Percentiles rank a stretch among this genome's conserved stretches.
Conservation (phyloP, 2,113 vertebrate species). For the Balaeniceps rex region DNA sequence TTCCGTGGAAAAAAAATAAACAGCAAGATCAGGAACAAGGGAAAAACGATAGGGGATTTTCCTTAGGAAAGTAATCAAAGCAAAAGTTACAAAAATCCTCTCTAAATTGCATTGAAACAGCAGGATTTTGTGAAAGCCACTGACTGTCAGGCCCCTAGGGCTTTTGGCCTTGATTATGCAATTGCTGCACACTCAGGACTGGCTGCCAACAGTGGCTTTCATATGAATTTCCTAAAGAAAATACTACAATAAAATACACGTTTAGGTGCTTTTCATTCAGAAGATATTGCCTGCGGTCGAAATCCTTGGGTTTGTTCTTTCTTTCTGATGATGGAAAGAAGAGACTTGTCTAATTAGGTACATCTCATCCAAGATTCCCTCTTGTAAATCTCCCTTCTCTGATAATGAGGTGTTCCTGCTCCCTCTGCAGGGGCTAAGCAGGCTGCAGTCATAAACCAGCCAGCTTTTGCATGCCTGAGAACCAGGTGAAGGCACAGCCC, state of each 20-base stretch:
- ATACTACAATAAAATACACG: background rate
- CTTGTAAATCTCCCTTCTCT: conserved; percentile 8
- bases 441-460: conserved; percentile 13
- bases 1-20: background rate
- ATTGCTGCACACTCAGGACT: background rate
- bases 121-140: background rate
- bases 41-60: background rate
- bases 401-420: conserved; percentile 59
- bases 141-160: background rate
- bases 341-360: background rate
- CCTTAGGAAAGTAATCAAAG: background rate
- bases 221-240: background rate
- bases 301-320: background rate
- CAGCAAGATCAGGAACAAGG: background rate
- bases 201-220: background rate
- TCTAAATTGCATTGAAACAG: background rate
- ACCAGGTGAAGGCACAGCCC: background rate
- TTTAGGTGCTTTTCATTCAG: background rate
- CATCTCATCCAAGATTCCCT: background rate
- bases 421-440: conserved; percentile 63
- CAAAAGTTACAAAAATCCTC: background rate
- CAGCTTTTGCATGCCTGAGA: background rate
- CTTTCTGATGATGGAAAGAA: background rate
- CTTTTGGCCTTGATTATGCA: background rate
- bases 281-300: background rate